Evolutionary conservation across 2,797 vertebrate species (phyloP).

Genomic region (Pogonophryne albipinna): DNA sequence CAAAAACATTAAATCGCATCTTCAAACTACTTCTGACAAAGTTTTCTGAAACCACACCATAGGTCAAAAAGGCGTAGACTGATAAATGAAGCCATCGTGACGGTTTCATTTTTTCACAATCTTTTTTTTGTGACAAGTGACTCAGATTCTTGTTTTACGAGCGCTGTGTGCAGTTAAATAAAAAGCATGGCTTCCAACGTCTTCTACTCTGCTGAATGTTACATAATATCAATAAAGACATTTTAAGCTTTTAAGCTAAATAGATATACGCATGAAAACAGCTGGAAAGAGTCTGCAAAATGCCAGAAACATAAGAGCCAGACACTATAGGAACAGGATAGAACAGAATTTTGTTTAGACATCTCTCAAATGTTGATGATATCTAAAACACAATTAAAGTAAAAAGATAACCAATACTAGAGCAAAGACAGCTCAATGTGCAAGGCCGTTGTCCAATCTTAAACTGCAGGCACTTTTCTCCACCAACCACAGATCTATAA

Average conservation of each 20-base stretch:
- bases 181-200: not conserved
- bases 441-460: slow-evolving; percentile 5
- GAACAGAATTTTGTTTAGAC: not conserved
- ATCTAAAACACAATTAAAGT: not conserved
- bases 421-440: slow-evolving; percentile 3
- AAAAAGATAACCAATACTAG: not conserved
- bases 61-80: not conserved
- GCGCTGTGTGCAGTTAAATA: not conserved
- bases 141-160: not conserved
- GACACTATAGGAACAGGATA: not conserved
- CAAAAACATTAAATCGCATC: not conserved
- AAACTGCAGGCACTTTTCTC: slow-evolving; percentile 25
- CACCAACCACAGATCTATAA: slow-evolving; percentile 40
- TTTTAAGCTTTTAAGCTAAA: not conserved
- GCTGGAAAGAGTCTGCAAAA: not conserved
- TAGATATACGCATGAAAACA: not conserved
- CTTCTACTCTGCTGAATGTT: not conserved
- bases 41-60: not conserved
- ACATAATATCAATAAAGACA: not conserved
- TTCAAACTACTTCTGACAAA: not conserved
- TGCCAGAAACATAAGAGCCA: not conserved
- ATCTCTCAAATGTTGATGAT: not conserved
- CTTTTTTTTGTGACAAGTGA: not conserved
- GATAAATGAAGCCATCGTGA: not conserved
- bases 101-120: not conserved